phyloP scores from a whole-genome alignment of 2,113 vertebrate species.

The Hystrix cristata region DNA sequence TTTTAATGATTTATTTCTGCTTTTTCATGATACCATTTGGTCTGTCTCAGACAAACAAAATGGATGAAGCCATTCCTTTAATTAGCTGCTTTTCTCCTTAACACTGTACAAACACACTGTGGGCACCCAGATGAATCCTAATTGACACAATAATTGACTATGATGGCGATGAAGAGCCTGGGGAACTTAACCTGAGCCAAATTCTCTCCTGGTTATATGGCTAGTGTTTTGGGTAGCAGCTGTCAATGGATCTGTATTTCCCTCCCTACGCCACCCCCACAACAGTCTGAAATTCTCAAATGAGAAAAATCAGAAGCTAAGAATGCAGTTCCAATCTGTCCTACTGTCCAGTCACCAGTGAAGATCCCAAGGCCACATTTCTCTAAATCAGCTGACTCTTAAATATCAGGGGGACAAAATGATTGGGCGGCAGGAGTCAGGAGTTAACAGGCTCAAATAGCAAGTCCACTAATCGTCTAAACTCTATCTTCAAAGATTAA shows the following conservation, averaged over 20 bases:
- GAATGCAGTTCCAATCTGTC: conserved; percentile 66
- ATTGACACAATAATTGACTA: conserved; percentile 69
- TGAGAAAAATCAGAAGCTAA: conserved; percentile 70
- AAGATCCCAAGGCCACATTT: not conserved
- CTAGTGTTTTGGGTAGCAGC: conserved; percentile 75
- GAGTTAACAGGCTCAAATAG: not conserved
- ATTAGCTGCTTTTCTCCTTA: conserved; percentile 59
- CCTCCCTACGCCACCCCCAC: conserved; percentile 69
- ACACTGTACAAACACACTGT: conserved; percentile 36
- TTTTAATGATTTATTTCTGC: conserved; percentile 67
- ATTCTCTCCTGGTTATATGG: conserved; percentile 49
- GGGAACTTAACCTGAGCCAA: conserved; percentile 56
- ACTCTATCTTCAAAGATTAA: conserved; percentile 7
- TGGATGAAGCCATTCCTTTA: conserved; percentile 18
- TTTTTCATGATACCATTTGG: conserved; percentile 56
- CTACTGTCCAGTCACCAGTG: conserved; percentile 44
- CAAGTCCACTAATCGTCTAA: not conserved
- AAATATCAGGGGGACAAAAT: not conserved
- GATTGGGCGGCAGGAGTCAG: not conserved
- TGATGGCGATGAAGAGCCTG: conserved; percentile 45
- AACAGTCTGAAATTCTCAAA: conserved; percentile 76
- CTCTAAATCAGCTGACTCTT: conserved; percentile 28
- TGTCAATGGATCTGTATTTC: conserved; percentile 74
- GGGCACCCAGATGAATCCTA: conserved; percentile 56
- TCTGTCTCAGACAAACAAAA: conserved; percentile 62